These are phyloP conservation scores for Zosterops lateralis DNA, from an alignment of 2,113 vertebrate species.

Conservation along the genomic window DNA sequence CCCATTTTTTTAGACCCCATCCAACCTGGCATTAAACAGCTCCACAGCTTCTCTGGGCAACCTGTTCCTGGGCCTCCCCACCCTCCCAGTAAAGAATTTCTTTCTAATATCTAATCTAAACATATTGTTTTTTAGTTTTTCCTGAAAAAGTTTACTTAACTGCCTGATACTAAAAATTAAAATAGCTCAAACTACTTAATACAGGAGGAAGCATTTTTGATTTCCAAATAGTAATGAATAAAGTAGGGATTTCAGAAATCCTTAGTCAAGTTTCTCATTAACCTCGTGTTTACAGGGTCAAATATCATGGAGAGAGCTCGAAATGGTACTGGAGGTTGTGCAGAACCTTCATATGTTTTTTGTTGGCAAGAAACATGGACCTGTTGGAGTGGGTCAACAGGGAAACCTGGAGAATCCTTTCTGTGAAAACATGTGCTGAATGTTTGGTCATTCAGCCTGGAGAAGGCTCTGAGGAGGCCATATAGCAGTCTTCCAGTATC, in stretches of 20 bases:
- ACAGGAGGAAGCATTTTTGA: not conserved
- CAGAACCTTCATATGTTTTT: not conserved
- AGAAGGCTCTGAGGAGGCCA: not conserved
- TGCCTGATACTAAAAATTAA: not conserved
- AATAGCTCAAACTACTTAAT: not conserved
- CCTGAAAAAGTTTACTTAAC: not conserved
- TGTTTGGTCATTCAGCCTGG: not conserved
- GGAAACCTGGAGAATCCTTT: not conserved
- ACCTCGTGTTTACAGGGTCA: not conserved
- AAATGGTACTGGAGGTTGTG: not conserved
- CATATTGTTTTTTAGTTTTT: not conserved
- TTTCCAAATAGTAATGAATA: not conserved
- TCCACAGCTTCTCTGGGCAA: not conserved
- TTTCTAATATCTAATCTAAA: not conserved
- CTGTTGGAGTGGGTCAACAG: not conserved
- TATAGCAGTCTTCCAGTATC: not conserved
- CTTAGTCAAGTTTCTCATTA: not conserved
- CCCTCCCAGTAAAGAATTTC: not conserved
- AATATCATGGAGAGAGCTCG: not conserved
- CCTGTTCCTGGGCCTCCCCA: not conserved
- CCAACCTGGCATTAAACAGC: no score
- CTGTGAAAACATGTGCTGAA: rapidly evolving
- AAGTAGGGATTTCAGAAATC: not conserved
- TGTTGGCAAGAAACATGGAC: not conserved
- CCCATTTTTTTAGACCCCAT: not conserved